Conservation (phyloP, 2,888 invertebrate genomes). For the Cephus pulcher region DNA sequence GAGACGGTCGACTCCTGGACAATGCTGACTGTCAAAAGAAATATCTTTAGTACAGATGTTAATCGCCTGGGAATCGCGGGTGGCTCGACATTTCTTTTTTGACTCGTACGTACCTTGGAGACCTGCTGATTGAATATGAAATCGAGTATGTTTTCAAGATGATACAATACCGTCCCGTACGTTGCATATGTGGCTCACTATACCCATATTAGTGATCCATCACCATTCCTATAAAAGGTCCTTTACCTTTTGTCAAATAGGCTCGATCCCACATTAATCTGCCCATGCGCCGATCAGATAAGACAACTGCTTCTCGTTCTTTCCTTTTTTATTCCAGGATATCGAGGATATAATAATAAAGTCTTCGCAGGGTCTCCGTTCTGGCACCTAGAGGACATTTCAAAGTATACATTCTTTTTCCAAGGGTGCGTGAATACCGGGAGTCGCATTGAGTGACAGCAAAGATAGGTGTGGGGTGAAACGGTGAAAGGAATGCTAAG, state of each 20-base stretch:
- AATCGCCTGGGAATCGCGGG: slow-evolving; percentile 64
- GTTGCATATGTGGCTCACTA: slow-evolving; percentile 10
- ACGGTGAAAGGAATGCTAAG: neutral
- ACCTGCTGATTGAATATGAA: slow-evolving; percentile 7
- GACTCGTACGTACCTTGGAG: slow-evolving; percentile 13
- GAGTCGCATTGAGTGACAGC: neutral
- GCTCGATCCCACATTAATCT: slow-evolving; percentile 51
- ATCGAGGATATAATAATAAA: slow-evolving; percentile 3
- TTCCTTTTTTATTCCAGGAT: slow-evolving; percentile 1
- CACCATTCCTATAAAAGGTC: slow-evolving; percentile 35
- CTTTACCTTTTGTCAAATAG: slow-evolving; percentile 29
- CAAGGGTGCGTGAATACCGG: neutral
- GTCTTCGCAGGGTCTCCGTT: neutral
- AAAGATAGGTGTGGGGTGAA: neutral
- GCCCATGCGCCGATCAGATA: slow-evolving; percentile 40
- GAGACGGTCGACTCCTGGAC: slow-evolving; percentile 20
- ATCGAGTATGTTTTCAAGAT: slow-evolving; percentile 13
- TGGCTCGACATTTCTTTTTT: slow-evolving; percentile 13
- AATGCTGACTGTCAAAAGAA: slow-evolving; percentile 28
- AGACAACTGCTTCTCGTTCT: slow-evolving; percentile 22
- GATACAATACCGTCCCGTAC: slow-evolving; percentile 23
- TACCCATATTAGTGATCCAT: slow-evolving; percentile 50
- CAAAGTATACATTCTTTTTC: neutral
- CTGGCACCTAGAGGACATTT: neutral
- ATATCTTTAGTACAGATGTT: slow-evolving; percentile 52